phyloP scores from a whole-genome alignment of 2,888 invertebrate genomes.

The Gymnoscelis rufifasciata region DNA sequence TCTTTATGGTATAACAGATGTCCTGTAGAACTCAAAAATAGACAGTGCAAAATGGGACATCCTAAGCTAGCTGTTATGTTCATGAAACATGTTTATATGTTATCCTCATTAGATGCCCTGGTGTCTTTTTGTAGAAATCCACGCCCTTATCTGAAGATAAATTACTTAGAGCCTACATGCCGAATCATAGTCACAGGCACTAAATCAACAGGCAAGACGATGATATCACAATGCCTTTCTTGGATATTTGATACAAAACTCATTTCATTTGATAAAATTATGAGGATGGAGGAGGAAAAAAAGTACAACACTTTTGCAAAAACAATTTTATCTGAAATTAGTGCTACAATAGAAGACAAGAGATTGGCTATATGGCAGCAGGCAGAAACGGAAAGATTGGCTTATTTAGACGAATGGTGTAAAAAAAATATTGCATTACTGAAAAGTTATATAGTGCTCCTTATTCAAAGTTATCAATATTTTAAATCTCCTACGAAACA shows the following conservation, averaged over 20 bases:
- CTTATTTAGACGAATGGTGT: conserved; percentile 59
- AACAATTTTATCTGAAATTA: conserved; percentile 62
- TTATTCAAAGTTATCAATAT: conserved; percentile 29
- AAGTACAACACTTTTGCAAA: conserved; percentile 48
- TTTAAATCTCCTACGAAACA: conserved; percentile 2
- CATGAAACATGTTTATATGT: conserved; percentile 80
- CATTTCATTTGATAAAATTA: conserved; percentile 50
- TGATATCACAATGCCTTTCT: conserved; percentile 75
- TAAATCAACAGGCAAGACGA: conserved; percentile 78
- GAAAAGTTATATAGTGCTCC: conserved; percentile 41
- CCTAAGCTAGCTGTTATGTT: conserved; percentile 78
- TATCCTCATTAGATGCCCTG: conserved; percentile 73
- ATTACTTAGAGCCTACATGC: conserved; percentile 79
- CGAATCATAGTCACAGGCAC: conserved; percentile 81
- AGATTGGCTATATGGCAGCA: conserved; percentile 55
- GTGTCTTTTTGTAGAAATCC: conserved; percentile 81
- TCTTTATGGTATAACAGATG: conserved; percentile 81
- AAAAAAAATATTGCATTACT: conserved; percentile 32
- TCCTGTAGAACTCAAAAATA: conserved; percentile 80
- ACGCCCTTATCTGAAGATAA: conserved; percentile 76
- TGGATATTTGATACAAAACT: conserved; percentile 72
- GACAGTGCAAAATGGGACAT: conserved; percentile 70
- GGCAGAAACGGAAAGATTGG: conserved; percentile 54
- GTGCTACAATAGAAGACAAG: conserved; percentile 57
- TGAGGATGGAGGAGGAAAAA: conserved; percentile 42